Conservation (phyloP, 2,797 vertebrate species). For the Sebastes matsubarae region DNA sequence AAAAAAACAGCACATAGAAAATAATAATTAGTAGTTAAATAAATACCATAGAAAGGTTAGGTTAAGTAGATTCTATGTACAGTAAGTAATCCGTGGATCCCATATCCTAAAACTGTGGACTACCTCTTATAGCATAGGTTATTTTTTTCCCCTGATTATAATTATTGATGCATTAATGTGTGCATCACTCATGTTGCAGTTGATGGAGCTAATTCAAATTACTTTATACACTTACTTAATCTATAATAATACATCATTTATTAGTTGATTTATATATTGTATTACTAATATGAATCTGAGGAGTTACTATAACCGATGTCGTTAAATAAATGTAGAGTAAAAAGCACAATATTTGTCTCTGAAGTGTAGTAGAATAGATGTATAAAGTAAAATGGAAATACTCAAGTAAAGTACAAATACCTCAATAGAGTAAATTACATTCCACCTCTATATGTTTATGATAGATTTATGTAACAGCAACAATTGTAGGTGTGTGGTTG, state of each 20-base stretch:
- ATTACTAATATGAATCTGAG: neutral
- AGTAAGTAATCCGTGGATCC: no score
- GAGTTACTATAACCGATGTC: neutral
- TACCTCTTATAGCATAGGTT: no score
- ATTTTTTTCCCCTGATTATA: neutral
- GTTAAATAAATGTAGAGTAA: neutral
- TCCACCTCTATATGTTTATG: neutral
- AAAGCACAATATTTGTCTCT: neutral
- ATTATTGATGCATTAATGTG: neutral
- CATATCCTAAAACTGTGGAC: no score
- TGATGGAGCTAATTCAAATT: neutral
- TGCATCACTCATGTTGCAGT: neutral
- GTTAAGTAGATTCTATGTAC: no score
- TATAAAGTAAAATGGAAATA: neutral
- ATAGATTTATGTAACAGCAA: conserved; percentile 55
- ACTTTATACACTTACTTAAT: neutral
- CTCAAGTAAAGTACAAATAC: no score
- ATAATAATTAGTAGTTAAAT: no score
- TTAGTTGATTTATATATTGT: neutral
- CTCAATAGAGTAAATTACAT: neutral
- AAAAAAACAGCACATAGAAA: no score
- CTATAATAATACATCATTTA: neutral
- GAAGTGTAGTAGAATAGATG: neutral
- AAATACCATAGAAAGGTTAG: no score
- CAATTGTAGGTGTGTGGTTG: conserved; percentile 49